Evolutionary conservation across 2,113 vertebrate genomes (phyloP).

Genomic region (Crypturellus undulatus): DNA sequence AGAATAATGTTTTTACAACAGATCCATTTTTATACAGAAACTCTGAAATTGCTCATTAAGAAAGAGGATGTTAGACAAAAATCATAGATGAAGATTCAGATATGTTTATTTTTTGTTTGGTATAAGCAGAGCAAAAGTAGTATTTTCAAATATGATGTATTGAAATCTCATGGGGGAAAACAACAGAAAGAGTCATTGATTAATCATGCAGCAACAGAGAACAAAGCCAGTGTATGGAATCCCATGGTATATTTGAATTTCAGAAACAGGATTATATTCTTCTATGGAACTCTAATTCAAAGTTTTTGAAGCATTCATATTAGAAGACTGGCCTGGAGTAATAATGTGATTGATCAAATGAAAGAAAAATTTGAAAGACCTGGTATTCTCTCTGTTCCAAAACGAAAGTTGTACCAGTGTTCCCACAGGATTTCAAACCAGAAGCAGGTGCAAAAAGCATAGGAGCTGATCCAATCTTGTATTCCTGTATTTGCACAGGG

Average conservation of each 20-base stretch:
- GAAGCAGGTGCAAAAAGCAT: background rate
- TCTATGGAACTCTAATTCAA: background rate
- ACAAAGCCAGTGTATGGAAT: background rate
- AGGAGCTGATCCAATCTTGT: background rate
- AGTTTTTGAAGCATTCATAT: background rate
- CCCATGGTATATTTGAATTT: background rate
- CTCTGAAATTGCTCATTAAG: background rate
- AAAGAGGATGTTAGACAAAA: background rate
- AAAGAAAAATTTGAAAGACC: background rate
- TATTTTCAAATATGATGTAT: background rate
- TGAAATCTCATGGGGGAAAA: background rate
- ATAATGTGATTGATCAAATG: background rate
- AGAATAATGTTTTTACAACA: background rate
- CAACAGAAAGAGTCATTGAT: background rate
- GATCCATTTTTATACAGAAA: background rate
- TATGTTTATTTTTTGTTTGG: background rate
- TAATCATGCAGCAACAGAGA: background rate
- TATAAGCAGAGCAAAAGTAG: background rate
- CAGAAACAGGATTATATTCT: background rate
- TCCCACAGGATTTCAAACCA: background rate
- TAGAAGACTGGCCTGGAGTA: background rate
- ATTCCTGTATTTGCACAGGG: background rate
- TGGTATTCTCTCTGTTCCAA: background rate
- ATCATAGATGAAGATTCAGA: background rate
- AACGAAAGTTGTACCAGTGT: background rate